Evolutionary conservation across 2,888 invertebrate species (phyloP).

Genomic region (Pyrocoelia pectoralis): DNA sequence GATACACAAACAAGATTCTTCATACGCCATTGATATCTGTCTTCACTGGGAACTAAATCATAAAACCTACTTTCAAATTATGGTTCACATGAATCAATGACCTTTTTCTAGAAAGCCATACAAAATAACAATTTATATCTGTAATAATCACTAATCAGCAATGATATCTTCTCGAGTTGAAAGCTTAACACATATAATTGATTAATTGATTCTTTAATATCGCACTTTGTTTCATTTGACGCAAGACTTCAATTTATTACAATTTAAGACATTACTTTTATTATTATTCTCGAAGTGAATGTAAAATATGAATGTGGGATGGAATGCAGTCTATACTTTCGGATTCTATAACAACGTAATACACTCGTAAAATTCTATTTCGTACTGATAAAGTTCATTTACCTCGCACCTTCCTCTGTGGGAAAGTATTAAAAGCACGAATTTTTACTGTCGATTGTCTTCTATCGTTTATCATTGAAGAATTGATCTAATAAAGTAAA

Average conservation of each 20-base stretch:
- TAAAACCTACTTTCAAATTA: conserved; percentile 9
- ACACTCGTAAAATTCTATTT: too few relatives aligned
- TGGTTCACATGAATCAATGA: conserved; percentile 3
- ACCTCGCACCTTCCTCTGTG: too few relatives aligned
- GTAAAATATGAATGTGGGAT: too few relatives aligned
- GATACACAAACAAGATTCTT: too few relatives aligned
- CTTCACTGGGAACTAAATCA: background rate
- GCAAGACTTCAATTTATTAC: background rate
- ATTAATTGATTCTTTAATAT: conserved; percentile 12
- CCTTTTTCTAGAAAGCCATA: conserved; percentile 10
- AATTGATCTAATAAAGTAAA: too few relatives aligned
- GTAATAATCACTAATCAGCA: conserved; percentile 8
- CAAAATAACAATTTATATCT: background rate
- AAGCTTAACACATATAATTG: conserved; percentile 11
- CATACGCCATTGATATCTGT: too few relatives aligned
- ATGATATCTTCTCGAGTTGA: conserved; percentile 9
- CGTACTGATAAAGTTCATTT: too few relatives aligned
- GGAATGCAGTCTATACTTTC: background rate
- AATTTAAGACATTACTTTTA: background rate
- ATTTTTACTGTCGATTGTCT: too few relatives aligned
- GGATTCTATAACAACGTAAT: too few relatives aligned
- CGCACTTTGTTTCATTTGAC: conserved; percentile 4
- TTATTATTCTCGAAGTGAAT: background rate
- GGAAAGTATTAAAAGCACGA: too few relatives aligned
- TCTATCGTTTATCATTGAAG: too few relatives aligned